These are phyloP conservation scores for Cyclophora punctaria DNA, from an alignment of 2,888 invertebrate species.

Conservation along the genomic window DNA sequence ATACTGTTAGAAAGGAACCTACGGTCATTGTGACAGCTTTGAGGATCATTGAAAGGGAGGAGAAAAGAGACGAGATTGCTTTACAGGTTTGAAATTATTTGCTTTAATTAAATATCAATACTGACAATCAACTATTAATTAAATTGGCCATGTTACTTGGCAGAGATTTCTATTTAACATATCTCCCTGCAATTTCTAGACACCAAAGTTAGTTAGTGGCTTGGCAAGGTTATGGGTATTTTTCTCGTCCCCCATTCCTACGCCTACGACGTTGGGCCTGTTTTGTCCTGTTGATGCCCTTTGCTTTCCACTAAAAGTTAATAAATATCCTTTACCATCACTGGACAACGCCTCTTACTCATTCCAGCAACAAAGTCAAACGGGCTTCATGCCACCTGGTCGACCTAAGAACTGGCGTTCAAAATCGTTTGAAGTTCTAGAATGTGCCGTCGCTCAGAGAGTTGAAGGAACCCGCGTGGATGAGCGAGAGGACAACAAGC, in stretches of 20 bases:
- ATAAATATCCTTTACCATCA: too few species aligned
- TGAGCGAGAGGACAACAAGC: slow-evolving; percentile 91
- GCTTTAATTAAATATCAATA: background rate
- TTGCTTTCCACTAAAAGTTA: too few species aligned
- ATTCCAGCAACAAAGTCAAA: slow-evolving; percentile 81
- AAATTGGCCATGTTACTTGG: too few species aligned
- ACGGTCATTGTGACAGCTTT: slow-evolving; percentile 96
- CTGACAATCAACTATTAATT: too few species aligned
- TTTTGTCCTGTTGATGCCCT: too few species aligned
- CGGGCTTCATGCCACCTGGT: slow-evolving; percentile 94
- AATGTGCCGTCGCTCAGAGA: slow-evolving; percentile 85
- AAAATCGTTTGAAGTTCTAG: slow-evolving; percentile 88
- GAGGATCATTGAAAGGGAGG: slow-evolving; percentile 97
- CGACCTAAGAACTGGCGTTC: slow-evolving; percentile 94
- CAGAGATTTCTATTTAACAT: too few species aligned
- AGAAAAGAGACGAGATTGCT: slow-evolving; percentile 93
- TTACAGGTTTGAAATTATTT: slow-evolving; percentile 64
- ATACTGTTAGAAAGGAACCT: slow-evolving; percentile 95
- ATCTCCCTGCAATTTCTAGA: too few species aligned
- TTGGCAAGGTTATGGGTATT: too few species aligned
- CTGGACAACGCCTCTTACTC: too few species aligned
- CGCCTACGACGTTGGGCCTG: too few species aligned
- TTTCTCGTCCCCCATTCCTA: too few species aligned
- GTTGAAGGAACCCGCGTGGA: slow-evolving; percentile 97
- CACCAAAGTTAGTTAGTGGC: too few species aligned